Conservation (phyloP, 2,113 vertebrate genomes). For the Riparia riparia region DNA sequence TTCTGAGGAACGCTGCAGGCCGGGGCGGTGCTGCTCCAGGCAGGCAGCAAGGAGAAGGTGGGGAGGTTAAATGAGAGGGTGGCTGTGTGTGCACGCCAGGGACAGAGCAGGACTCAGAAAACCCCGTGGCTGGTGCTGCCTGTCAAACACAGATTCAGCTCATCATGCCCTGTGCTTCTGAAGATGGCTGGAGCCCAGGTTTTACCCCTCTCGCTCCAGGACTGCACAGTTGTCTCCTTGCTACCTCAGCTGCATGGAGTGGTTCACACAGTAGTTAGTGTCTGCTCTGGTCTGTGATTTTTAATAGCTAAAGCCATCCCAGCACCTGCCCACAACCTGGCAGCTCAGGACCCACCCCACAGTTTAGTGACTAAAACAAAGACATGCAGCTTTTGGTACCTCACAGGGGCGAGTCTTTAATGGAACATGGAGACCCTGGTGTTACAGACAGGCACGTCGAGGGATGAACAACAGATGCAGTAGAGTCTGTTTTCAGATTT, state of each 20-base stretch:
- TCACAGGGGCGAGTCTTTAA: constrained; percentile 57
- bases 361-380: neutral
- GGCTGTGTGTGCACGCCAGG: neutral
- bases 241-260: neutral
- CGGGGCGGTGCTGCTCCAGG: neutral
- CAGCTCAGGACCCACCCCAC: neutral
- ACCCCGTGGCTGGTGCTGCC: neutral
- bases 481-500: constrained; percentile 67
- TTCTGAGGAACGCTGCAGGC: neutral
- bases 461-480: constrained; percentile 67
- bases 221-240: neutral
- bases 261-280: neutral
- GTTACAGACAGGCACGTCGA: constrained; percentile 21
- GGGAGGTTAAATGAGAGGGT: constrained; percentile 7
- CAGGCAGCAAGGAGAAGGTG: neutral
- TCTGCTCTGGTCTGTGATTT: neutral
- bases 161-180: neutral
- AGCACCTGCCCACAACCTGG: neutral
- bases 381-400: neutral
- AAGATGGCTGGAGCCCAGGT: neutral
- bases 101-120: neutral
- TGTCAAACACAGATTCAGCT: neutral
- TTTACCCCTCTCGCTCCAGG: neutral
- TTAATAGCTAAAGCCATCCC: neutral
- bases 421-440: constrained; percentile 51